These are phyloP conservation scores for Ceyx margarethae DNA, from an alignment of 2,113 vertebrate genomes.

Conservation along the genomic window DNA sequence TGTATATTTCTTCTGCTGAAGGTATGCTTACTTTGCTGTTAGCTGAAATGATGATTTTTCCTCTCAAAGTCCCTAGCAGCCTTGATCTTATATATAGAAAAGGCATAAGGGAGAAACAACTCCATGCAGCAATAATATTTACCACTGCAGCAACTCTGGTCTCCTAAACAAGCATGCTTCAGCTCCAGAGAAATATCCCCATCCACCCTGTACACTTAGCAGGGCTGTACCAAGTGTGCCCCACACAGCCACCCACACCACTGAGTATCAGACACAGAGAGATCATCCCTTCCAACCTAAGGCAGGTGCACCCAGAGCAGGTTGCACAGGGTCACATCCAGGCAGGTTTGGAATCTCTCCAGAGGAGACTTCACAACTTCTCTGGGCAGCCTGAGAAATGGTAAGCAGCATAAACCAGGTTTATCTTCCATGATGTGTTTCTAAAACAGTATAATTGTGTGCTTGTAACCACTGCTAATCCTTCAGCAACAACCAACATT, in stretches of 20 bases:
- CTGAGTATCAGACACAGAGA: neutral
- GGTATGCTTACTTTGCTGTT: neutral
- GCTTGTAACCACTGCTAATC: neutral
- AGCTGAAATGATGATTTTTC: neutral
- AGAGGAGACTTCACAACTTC: neutral
- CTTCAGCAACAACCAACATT: neutral
- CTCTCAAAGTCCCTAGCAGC: neutral
- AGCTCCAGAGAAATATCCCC: neutral
- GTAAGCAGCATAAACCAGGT: neutral
- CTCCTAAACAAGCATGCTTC: neutral
- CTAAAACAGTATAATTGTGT: neutral
- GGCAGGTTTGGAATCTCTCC: neutral
- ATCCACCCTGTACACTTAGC: neutral
- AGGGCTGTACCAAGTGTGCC: neutral
- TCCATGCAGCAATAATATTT: neutral
- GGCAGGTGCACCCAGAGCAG: neutral
- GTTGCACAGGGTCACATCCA: neutral
- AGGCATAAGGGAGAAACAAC: neutral
- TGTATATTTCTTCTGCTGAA: neutral
- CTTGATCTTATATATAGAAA: neutral
- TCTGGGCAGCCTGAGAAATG: neutral
- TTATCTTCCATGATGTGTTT: neutral
- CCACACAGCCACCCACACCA: neutral
- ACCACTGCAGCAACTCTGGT: neutral
- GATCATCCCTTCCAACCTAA: neutral